Conservation (phyloP, 2,113 vertebrate species). For the Melanotaenia duboulayi region DNA sequence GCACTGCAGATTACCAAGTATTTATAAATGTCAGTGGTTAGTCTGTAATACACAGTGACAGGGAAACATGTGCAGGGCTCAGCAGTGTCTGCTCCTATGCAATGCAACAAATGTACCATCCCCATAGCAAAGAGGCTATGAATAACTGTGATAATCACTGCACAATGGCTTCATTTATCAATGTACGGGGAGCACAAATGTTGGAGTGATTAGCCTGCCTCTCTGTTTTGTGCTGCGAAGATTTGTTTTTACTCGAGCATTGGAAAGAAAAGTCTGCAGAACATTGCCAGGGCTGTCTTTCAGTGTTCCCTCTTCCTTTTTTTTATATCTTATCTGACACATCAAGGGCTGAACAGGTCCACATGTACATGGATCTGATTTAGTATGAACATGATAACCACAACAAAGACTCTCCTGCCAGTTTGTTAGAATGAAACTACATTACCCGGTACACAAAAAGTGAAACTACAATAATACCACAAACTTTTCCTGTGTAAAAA, state of each 20-base stretch:
- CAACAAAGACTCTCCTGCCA: neutral
- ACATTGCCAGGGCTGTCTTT: constrained; percentile 57
- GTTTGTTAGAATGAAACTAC: neutral
- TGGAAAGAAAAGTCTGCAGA: constrained; percentile 37
- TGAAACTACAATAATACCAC: neutral
- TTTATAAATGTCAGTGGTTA: constrained; percentile 79
- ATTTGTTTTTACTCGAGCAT: constrained; percentile 56
- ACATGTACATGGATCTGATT: constrained; percentile 10
- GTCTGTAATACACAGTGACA: constrained; percentile 77
- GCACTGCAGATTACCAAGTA: constrained; percentile 75
- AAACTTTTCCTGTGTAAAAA: neutral
- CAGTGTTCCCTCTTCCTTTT: constrained; percentile 8
- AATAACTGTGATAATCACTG: constrained; percentile 83
- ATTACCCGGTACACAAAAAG: neutral
- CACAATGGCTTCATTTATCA: constrained; percentile 85
- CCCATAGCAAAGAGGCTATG: constrained; percentile 75
- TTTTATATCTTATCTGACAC: constrained; percentile 15
- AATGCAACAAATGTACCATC: constrained; percentile 80
- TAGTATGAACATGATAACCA: constrained; percentile 4
- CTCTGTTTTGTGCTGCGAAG: constrained; percentile 47
- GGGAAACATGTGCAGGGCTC: constrained; percentile 69
- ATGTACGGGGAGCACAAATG: constrained; percentile 56
- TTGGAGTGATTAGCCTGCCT: constrained; percentile 63
- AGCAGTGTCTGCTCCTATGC: constrained; percentile 74
- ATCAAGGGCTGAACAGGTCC: neutral